These are phyloP conservation scores for Trematocara zebra DNA, from an alignment of 2,113 vertebrate species.

Conservation along the genomic window DNA sequence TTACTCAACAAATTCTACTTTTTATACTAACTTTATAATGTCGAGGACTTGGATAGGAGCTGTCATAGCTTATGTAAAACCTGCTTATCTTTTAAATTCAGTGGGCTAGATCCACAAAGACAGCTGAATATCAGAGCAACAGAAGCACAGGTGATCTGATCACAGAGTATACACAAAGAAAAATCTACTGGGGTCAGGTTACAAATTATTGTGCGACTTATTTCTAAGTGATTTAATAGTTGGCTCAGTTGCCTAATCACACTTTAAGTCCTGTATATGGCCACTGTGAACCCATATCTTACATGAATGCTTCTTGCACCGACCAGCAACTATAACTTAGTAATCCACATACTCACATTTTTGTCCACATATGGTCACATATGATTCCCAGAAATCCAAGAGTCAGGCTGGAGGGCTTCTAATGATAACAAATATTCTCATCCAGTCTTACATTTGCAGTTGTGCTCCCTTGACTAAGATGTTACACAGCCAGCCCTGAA, in stretches of 20 bases:
- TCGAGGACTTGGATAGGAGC: not conserved
- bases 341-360: not conserved
- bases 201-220: not conserved
- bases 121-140: not conserved
- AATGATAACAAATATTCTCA: not conserved
- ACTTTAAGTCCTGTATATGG: not conserved
- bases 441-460: not conserved
- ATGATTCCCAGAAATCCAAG: not conserved
- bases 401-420: not conserved
- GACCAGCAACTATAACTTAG: not conserved
- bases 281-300: not conserved
- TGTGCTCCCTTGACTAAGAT: not conserved
- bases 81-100: not conserved
- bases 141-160: not conserved
- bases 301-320: not conserved
- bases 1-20: not conserved
- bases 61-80: not conserved
- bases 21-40: not conserved
- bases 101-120: not conserved
- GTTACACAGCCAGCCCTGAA: not conserved
- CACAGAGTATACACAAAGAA: not conserved
- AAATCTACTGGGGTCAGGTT: not conserved
- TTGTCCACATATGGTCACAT: not conserved
- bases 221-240: not conserved
- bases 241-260: not conserved